Percentiles rank a stretch among this genome's conserved stretches.
Conservation (phyloP, 2,797 vertebrate species). For the Amazona ochrocephala region DNA sequence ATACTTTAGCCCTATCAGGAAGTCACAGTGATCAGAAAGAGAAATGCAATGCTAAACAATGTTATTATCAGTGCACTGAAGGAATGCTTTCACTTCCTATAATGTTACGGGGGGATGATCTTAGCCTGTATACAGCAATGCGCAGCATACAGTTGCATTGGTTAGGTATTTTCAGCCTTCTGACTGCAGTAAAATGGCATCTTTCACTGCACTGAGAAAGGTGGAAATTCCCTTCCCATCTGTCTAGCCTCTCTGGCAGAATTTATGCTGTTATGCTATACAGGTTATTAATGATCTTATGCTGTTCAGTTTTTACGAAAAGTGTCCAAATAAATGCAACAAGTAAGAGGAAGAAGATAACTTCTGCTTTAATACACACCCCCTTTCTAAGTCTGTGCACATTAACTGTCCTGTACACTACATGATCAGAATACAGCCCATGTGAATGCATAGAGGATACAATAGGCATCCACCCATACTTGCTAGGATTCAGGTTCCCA, state of each 20-base stretch:
- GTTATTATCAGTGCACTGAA: constrained; percentile 23
- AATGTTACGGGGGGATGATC: not conserved
- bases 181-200: constrained; percentile 60
- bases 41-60: constrained; percentile 50
- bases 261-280: not conserved
- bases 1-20: not conserved
- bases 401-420: not conserved
- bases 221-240: constrained; percentile 11
- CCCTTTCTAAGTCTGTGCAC: not conserved
- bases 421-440: not conserved
- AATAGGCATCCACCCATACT: not conserved
- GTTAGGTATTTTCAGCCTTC: constrained; percentile 70
- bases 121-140: constrained; percentile 28
- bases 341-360: not conserved
- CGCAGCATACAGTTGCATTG: constrained; percentile 50
- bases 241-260: not conserved
- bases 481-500: constrained; percentile 44
- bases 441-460: not conserved
- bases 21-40: constrained; percentile 10
- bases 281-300: not conserved
- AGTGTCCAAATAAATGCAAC: not conserved
- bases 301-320: not conserved
- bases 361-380: not conserved
- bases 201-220: constrained; percentile 49
- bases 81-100: constrained; percentile 53